phyloP scores from a whole-genome alignment of 2,888 invertebrate species.

The Dyspetes luteomarginatus region DNA sequence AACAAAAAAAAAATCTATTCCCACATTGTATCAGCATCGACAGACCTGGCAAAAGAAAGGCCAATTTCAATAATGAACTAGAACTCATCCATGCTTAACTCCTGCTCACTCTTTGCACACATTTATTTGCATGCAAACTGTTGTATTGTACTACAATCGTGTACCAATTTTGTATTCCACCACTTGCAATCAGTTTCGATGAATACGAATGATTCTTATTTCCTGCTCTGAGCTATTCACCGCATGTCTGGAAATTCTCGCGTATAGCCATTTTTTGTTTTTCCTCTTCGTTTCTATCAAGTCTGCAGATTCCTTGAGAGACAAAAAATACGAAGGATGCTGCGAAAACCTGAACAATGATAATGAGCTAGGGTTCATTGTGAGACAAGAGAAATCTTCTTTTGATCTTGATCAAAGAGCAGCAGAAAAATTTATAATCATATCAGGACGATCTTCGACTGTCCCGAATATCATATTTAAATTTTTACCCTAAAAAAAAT shows the following conservation, averaged over 20 bases:
- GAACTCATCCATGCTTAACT: slow-evolving; percentile 16
- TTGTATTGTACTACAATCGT: slow-evolving; percentile 32
- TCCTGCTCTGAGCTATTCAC: background rate
- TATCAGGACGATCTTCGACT: too few species aligned
- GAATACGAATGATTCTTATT: slow-evolving; percentile 28
- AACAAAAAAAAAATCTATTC: background rate
- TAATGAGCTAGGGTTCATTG: background rate
- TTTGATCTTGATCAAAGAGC: too few species aligned
- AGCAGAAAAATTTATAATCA: slow-evolving; percentile 10
- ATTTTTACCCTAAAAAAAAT: too few species aligned
- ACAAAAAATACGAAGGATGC: slow-evolving; percentile 1
- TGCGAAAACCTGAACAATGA: background rate
- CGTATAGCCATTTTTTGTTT: background rate
- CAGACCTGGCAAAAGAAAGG: background rate
- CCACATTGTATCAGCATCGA: background rate
- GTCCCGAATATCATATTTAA: too few species aligned
- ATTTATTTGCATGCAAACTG: background rate
- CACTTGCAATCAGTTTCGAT: slow-evolving; percentile 57
- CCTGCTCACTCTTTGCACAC: background rate
- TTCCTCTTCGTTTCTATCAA: too few species aligned
- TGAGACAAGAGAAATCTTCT: too few species aligned
- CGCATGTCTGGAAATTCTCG: slow-evolving; percentile 5
- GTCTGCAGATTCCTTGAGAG: background rate
- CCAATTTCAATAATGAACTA: slow-evolving; percentile 56
- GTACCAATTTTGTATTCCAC: slow-evolving; percentile 58